Base-by-base conservation (phyloP, 2,888 invertebrate species). In the Dorcus parallelipipedus region DNA sequence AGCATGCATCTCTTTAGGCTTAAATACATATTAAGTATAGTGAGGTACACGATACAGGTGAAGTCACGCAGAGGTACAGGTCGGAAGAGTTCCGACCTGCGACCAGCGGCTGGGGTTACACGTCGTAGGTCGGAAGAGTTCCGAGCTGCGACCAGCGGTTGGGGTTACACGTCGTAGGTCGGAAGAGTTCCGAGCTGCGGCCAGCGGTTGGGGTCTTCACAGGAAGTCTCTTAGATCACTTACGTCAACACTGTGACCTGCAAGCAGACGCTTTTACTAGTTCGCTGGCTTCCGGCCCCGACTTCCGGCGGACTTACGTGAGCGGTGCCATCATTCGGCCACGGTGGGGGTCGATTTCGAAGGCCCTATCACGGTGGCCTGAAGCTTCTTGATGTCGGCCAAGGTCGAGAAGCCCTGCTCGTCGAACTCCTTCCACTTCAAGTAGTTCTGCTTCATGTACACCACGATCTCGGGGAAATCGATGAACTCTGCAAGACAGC, bases 381-480 rank as follows among this genome's bases (percentile, higher is more conserved):
- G 76, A 10, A 82, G 64, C 67, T 81, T 80, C 69, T 83, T 82
- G 52, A 90, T 86, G 71, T 91, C 90, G 26, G 84, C 85, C 64
- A 89, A 71, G 5, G 90, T 89, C 60, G 87, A 86, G 67, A 88
- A 86, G 51, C 89, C 90, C 64, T 88, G 87, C 62, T 90, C 90
- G 72, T 90, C 89, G 68, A 87, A 84, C 69, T 93, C 91, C 73
- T 92, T 92, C 96, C 97, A 97, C 76, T 91, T 92, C 56, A 89
- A 84, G 79, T 95, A 94, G 80, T 97, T 97, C 72, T 82, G 83
- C 68, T 90, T 85, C 80, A 96, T 89, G 77, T 92, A 88, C 9
- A 85, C 84, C 64, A 95, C 88, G 66, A 96, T 81, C 78, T 95
- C 95, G 1, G 95, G 95, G 86, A 95, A 90, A 76, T 95, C 94